These are phyloP conservation scores for Therioaphis trifolii DNA, from an alignment of 2,888 invertebrate species.

Conservation along the genomic window DNA sequence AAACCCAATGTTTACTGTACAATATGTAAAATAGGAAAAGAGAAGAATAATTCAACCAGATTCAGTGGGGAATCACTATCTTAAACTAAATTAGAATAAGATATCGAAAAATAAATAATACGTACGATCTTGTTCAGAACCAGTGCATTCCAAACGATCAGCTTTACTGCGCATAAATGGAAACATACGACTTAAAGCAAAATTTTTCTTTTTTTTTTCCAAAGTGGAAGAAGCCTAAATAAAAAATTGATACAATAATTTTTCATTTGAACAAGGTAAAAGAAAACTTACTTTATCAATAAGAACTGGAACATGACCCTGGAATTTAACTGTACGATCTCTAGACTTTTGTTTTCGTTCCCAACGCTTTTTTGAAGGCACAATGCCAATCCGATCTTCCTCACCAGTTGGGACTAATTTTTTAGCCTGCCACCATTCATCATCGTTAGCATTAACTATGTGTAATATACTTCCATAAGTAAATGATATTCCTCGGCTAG, in stretches of 20 bases:
- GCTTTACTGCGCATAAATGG: slow-evolving; percentile 99
- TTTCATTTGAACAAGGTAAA: neutral
- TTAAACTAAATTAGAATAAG: slow-evolving; percentile 46
- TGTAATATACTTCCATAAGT: slow-evolving; percentile 98
- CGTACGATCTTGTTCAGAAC: slow-evolving; percentile 77
- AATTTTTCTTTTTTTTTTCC: slow-evolving; percentile 97
- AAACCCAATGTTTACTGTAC: slow-evolving; percentile 59
- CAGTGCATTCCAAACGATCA: slow-evolving; percentile 91
- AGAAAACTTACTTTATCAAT: slow-evolving; percentile 71
- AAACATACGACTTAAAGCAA: slow-evolving; percentile 97
- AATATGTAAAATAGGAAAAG: slow-evolving; percentile 52
- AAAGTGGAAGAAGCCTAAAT: slow-evolving; percentile 86
- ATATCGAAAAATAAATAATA: slow-evolving; percentile 14
- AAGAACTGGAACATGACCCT: slow-evolving; percentile 83
- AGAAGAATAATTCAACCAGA: slow-evolving; percentile 56
- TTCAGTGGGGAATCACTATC: slow-evolving; percentile 38
- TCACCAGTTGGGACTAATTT: slow-evolving; percentile 77
- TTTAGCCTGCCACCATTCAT: slow-evolving; percentile 99
- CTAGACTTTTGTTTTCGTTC: slow-evolving; percentile 97
- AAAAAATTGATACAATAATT: neutral
- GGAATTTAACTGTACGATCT: slow-evolving; percentile 97
- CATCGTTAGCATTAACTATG: slow-evolving; percentile 98
- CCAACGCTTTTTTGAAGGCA: slow-evolving; percentile 94
- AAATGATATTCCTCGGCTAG: slow-evolving; percentile 94
- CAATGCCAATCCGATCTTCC: slow-evolving; percentile 92